Evolutionary conservation across 2,113 vertebrate genomes (phyloP).

Genomic region (Cavia porcellus): DNA sequence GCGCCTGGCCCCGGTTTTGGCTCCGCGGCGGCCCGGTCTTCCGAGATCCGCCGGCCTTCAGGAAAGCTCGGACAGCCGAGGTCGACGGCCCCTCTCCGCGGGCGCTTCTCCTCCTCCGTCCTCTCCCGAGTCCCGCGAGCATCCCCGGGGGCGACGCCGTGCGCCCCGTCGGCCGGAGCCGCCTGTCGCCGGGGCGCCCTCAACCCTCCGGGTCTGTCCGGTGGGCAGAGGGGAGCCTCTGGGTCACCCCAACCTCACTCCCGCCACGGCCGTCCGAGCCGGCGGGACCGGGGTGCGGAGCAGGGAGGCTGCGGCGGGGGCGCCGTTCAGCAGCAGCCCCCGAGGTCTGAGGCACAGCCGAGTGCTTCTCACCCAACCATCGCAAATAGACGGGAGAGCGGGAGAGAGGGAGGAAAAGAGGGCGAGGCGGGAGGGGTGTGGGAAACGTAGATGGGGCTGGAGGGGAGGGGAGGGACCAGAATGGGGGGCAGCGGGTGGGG

Average conservation of each 20-base stretch:
- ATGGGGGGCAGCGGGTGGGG: neutral
- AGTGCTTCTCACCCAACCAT: constrained; percentile 41
- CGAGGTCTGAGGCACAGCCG: constrained; percentile 36
- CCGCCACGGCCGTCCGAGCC: neutral
- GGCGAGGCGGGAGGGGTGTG: neutral
- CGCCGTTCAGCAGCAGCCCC: constrained; percentile 72
- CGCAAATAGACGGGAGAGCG: constrained; percentile 72
- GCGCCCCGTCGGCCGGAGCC: neutral
- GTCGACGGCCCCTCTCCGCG: neutral
- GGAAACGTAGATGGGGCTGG: neutral
- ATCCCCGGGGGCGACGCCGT: neutral
- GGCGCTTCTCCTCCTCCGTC: neutral
- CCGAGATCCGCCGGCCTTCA: neutral
- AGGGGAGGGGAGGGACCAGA: neutral
- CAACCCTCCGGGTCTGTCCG: neutral
- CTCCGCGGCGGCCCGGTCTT: neutral
- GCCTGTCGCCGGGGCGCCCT: neutral
- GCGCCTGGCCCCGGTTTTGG: neutral
- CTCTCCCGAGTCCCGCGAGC: constrained; percentile 2
- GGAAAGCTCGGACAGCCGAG: neutral
- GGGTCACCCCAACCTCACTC: neutral
- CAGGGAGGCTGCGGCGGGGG: constrained; percentile 8
- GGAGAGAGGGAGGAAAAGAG: constrained; percentile 23
- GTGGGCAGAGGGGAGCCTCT: neutral
- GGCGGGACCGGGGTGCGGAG: neutral